Evolutionary conservation across 2,797 vertebrate genomes (phyloP).

Genomic region (Ataeniobius toweri): DNA sequence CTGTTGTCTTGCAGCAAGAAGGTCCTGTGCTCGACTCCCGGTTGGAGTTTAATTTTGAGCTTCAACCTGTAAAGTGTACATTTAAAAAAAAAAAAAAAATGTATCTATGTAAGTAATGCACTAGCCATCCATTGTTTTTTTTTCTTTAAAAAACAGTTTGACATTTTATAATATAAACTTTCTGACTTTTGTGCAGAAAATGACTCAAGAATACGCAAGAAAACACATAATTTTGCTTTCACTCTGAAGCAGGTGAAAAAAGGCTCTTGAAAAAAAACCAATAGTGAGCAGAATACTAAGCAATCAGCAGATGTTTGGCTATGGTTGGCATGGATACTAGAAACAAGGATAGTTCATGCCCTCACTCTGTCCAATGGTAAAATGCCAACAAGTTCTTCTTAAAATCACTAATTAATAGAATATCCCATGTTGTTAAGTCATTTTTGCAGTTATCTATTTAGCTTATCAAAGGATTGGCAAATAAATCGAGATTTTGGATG

Average conservation of each 20-base stretch:
- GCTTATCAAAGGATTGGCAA: neutral
- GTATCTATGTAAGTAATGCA: neutral
- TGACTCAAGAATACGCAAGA: neutral
- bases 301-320: neutral
- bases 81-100: neutral
- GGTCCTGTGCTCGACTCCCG: no score
- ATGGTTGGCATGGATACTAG: slow-evolving; percentile 3
- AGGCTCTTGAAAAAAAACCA: neutral
- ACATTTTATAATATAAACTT: neutral
- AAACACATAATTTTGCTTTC: neutral
- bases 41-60: neutral
- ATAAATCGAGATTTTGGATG: neutral
- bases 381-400: neutral
- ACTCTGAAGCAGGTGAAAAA: neutral
- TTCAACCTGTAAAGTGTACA: neutral
- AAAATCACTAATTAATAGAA: neutral
- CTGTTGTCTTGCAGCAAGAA: no score
- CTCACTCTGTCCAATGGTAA: neutral
- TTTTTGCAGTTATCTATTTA: neutral
- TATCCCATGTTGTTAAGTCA: neutral
- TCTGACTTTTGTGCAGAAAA: neutral
- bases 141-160: neutral
- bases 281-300: neutral
- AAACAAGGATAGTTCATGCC: neutral
- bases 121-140: no score